These are phyloP conservation scores for Lepas anatifera DNA, from an alignment of 2,888 invertebrate species.

Conservation along the genomic window DNA sequence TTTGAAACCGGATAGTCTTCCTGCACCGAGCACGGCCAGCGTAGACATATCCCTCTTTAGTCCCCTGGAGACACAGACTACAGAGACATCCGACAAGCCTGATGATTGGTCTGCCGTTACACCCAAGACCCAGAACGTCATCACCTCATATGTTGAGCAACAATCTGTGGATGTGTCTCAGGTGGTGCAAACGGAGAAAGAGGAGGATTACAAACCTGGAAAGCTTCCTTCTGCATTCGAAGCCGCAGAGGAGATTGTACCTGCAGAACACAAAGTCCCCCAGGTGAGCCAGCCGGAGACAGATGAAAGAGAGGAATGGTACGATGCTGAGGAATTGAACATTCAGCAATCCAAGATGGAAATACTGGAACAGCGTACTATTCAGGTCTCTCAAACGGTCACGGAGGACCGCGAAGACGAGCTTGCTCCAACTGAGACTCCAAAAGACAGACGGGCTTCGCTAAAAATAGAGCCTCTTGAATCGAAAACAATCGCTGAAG, in stretches of 20 bases:
- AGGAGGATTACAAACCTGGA: neutral
- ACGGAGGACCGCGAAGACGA: neutral
- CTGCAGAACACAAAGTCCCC: neutral
- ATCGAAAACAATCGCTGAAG: neutral
- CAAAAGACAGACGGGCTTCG: neutral
- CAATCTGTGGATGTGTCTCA: neutral
- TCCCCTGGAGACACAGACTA: neutral
- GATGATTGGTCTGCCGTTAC: neutral
- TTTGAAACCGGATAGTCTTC: neutral
- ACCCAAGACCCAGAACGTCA: neutral
- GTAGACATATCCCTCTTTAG: neutral
- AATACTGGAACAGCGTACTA: neutral
- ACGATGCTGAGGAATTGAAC: neutral
- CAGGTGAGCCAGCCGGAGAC: neutral
- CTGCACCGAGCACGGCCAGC: neutral
- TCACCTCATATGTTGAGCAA: neutral
- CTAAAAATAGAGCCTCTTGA: neutral
- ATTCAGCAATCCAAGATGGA: neutral
- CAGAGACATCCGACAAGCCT: neutral
- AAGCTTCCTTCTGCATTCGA: neutral
- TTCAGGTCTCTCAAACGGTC: neutral
- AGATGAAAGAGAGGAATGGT: neutral
- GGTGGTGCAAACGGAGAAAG: neutral
- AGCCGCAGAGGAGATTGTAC: neutral
- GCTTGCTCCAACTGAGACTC: neutral